Conservation (phyloP, 2,797 vertebrate genomes). For the Eospalax fontanierii region DNA sequence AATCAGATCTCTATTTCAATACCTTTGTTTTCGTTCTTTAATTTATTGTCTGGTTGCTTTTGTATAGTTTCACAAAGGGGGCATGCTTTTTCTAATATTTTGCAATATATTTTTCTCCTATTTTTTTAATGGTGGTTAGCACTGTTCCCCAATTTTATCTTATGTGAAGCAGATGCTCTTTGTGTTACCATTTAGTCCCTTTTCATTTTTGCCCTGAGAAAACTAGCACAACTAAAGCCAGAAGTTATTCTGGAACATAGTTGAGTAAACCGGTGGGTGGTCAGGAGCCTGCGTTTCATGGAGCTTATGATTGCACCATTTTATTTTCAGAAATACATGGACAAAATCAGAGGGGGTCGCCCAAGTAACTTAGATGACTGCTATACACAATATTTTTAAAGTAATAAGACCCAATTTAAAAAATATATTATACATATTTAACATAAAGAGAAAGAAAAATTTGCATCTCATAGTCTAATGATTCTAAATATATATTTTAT, state of each 20-base stretch:
- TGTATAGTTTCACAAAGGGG: slow-evolving; percentile 56
- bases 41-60: slow-evolving; percentile 70
- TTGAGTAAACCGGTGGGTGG: neutral
- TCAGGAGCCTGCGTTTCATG: slow-evolving; percentile 28
- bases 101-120: slow-evolving; percentile 33
- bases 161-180: neutral
- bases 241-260: slow-evolving; percentile 63
- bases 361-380: neutral
- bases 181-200: slow-evolving; percentile 44
- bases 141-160: slow-evolving; percentile 55
- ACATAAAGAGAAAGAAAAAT: neutral
- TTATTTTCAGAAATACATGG: neutral
- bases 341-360: neutral
- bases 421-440: neutral
- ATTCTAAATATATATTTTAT: neutral
- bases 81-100: slow-evolving; percentile 29
- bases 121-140: slow-evolving; percentile 33
- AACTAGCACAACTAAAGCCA: neutral
- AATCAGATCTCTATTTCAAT: slow-evolving; percentile 85
- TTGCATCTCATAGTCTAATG: neutral
- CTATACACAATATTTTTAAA: slow-evolving; percentile 20
- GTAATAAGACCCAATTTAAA: slow-evolving; percentile 7
- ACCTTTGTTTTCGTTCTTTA: slow-evolving; percentile 73
- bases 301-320: neutral
- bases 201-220: neutral